phyloP scores from a whole-genome alignment of 2,888 invertebrate genomes.

The Coenonympha glycerion region DNA sequence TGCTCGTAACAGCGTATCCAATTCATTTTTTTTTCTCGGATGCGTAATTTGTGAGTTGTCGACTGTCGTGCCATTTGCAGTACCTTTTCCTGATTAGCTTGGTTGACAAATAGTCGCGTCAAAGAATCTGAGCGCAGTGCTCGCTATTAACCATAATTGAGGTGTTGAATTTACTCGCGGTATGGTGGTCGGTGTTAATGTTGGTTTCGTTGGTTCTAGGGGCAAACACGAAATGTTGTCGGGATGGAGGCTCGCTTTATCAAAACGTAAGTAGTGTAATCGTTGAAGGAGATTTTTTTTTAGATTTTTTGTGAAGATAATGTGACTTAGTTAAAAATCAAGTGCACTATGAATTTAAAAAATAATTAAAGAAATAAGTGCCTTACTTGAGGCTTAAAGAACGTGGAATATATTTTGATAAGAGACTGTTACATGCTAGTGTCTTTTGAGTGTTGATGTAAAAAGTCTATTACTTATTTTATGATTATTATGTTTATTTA shows the following conservation, averaged over 20 bases:
- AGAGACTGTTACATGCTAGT: too few relatives aligned
- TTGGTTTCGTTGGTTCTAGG: conserved; percentile 41
- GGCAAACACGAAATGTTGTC: conserved; percentile 54
- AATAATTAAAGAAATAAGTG: too few relatives aligned
- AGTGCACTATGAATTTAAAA: too few relatives aligned
- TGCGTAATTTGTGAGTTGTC: conserved; percentile 11
- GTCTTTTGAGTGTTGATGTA: too few relatives aligned
- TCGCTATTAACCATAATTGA: conserved; percentile 14
- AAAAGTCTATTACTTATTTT: too few relatives aligned
- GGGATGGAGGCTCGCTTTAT: conserved; percentile 62
- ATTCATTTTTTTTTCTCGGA: conserved; percentile 20
- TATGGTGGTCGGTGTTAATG: conserved; percentile 21
- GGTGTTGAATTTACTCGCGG: conserved; percentile 6
- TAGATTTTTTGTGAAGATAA: too few relatives aligned
- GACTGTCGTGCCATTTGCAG: conserved; percentile 19
- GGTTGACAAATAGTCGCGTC: conserved; percentile 42
- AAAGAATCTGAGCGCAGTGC: conserved; percentile 22
- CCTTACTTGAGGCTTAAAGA: too few relatives aligned
- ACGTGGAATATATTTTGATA: too few relatives aligned
- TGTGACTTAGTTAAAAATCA: too few relatives aligned
- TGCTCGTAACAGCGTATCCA: conserved; percentile 21
- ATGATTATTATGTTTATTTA: too few relatives aligned
- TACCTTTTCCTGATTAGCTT: conserved; percentile 49
- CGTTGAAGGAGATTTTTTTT: neutral
- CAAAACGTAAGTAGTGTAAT: conserved; percentile 59